Percentiles rank a stretch among this genome's conserved stretches.
Conservation (phyloP, 2,113 vertebrate species). For the Alethe diademata region DNA sequence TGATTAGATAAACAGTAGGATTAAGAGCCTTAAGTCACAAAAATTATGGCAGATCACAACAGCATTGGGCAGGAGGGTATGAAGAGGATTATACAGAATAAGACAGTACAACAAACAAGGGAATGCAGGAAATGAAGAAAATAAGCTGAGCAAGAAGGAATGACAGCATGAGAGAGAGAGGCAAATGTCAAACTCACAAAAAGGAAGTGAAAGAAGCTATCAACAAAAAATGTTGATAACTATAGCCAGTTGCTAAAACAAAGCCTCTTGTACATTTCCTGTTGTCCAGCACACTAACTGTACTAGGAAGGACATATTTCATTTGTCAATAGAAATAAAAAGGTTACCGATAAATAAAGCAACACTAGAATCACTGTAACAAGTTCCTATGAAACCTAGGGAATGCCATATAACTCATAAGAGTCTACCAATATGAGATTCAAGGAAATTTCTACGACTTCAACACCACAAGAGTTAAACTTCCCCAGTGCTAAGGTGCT, state of each 20-base stretch:
- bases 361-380: neutral
- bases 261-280: neutral
- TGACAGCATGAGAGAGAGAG: neutral
- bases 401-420: neutral
- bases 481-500: neutral
- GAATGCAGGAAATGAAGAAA: neutral
- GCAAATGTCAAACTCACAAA: neutral
- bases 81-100: neutral
- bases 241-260: neutral
- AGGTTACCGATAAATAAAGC: neutral
- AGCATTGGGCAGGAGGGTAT: neutral
- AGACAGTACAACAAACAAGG: neutral
- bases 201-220: neutral
- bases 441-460: neutral
- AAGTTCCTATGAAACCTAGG: neutral
- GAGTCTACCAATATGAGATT: neutral
- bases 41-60: neutral
- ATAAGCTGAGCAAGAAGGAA: neutral
- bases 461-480: neutral
- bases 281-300: neutral
- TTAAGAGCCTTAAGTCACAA: neutral
- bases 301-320: neutral
- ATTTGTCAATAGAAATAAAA: neutral
- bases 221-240: neutral
- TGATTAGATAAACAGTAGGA: neutral